phyloP scores from a whole-genome alignment of 2,797 vertebrate species.

The Falco naumanni region DNA sequence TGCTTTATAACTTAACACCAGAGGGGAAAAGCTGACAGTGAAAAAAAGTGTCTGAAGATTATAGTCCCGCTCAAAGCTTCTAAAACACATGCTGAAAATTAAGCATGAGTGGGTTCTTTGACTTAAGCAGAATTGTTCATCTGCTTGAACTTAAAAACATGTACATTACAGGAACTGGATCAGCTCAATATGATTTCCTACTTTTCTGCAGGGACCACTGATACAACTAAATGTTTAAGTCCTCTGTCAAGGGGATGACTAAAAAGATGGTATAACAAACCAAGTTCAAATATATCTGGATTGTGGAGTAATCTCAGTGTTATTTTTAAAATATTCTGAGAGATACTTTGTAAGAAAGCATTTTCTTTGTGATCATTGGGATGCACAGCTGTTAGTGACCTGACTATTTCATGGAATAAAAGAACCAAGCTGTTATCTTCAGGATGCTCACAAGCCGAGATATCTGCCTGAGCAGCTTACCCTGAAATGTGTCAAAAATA shows the following conservation, averaged over 20 bases:
- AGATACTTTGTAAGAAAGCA: slow-evolving; percentile 11
- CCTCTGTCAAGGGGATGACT: background rate
- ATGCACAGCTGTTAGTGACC: slow-evolving; percentile 38
- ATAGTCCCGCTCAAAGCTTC: background rate
- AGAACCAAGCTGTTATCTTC: slow-evolving; percentile 24
- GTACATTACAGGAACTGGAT: background rate
- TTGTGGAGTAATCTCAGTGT: background rate
- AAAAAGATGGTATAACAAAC: background rate
- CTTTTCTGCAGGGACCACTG: background rate
- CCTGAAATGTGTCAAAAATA: slow-evolving; percentile 32
- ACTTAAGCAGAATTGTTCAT: background rate
- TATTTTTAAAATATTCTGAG: slow-evolving; percentile 28
- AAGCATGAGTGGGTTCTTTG: background rate
- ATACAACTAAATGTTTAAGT: background rate
- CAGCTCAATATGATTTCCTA: background rate
- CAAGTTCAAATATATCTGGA: background rate
- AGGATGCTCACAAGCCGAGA: slow-evolving; percentile 8
- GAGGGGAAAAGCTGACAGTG: background rate
- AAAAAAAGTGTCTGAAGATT: background rate
- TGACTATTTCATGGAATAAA: background rate
- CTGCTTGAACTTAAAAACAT: background rate
- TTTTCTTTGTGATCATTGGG: slow-evolving; percentile 20
- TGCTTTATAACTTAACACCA: background rate
- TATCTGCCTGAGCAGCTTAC: slow-evolving; percentile 1
- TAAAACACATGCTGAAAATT: background rate